A percentile compares a stretch with the other conserved stretches of the same genome.
Conservation (phyloP, 2,888 invertebrate genomes). For the Andrena praecox region DNA sequence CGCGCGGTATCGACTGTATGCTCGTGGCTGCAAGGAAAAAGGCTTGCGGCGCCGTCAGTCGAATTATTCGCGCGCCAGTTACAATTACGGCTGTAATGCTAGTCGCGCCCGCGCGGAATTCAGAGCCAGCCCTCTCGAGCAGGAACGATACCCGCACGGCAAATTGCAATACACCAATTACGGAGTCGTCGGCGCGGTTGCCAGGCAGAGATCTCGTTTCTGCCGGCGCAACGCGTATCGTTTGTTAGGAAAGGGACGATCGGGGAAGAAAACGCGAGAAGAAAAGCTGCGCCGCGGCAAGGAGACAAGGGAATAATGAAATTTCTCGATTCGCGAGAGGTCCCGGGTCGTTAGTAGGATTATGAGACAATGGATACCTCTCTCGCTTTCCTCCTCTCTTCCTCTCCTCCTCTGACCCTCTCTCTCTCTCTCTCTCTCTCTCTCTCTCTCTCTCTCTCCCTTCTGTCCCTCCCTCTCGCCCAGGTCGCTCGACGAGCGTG, state of each 20-base stretch:
- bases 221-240: neutral
- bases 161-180: constrained; percentile 31
- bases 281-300: constrained; percentile 1
- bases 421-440: constrained; percentile 10
- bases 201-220: neutral
- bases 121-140: neutral
- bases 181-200: neutral
- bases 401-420: neutral
- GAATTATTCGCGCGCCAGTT: constrained; percentile 23
- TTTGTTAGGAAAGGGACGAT: neutral
- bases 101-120: neutral
- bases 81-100: constrained; percentile 32
- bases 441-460: neutral
- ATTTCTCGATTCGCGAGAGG: constrained; percentile 51
- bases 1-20: constrained; percentile 14
- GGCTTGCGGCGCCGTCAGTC: neutral
- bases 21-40: neutral
- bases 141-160: neutral
- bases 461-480: neutral
- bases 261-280: neutral
- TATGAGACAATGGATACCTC: constrained; percentile 67
- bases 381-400: neutral
- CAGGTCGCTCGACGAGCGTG: constrained; percentile 35
- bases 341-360: constrained; percentile 67
- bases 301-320: constrained; percentile 39